Evolutionary conservation across 2,797 vertebrate species (phyloP).

Genomic region (Syngnathus rostellatus): DNA sequence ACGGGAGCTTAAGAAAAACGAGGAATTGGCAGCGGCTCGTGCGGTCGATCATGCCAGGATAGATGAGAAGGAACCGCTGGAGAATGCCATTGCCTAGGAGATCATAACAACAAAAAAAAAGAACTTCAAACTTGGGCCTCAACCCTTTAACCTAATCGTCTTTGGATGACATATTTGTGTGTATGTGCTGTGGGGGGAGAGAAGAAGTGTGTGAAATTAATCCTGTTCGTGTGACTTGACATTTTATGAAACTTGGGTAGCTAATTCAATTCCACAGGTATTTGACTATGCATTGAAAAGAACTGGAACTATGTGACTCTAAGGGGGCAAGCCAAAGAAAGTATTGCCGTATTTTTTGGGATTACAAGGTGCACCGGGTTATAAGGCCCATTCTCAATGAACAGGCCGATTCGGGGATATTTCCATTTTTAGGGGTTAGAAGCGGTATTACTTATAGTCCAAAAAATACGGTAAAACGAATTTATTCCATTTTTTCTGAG

Average conservation of each 20-base stretch:
- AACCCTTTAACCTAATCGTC: constrained; percentile 54
- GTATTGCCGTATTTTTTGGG: constrained; percentile 11
- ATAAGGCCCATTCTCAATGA: too few relatives aligned
- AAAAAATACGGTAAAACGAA: constrained; percentile 12
- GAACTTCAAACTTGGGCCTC: constrained; percentile 35
- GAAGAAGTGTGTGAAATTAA: constrained; percentile 14
- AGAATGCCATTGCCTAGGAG: constrained; percentile 71
- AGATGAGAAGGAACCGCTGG: constrained; percentile 73
- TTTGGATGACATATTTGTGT: constrained; percentile 31
- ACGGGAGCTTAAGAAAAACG: constrained; percentile 73
- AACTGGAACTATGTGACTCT: constrained; percentile 35
- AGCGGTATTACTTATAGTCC: too few relatives aligned
- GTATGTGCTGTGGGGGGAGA: constrained; percentile 27
- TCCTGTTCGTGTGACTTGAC: constrained; percentile 26
- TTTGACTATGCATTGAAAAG: constrained; percentile 63
- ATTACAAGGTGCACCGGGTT: too few relatives aligned
- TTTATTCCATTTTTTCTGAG: constrained; percentile 47
- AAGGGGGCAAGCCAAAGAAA: constrained; percentile 57
- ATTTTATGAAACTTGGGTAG: constrained; percentile 50
- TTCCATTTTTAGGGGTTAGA: too few relatives aligned
- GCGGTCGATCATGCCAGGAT: constrained; percentile 49
- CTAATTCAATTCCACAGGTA: constrained; percentile 43
- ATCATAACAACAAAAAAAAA: constrained; percentile 15
- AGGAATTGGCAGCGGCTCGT: constrained; percentile 53
- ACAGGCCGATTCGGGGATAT: too few relatives aligned